phyloP scores from a whole-genome alignment of 1,140 invertebrate genomes.

The Diuraphis noxia region DNA sequence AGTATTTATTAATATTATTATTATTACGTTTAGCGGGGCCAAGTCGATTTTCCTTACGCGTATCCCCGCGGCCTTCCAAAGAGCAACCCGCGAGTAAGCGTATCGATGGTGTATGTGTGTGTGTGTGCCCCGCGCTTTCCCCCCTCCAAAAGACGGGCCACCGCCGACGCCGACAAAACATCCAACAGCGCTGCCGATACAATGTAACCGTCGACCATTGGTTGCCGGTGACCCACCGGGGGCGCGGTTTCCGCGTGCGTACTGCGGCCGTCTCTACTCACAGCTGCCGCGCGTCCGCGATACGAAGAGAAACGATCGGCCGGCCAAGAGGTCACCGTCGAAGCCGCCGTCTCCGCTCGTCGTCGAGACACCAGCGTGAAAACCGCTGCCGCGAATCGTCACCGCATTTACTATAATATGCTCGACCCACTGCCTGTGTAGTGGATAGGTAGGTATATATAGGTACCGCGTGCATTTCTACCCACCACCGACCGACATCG shows the following conservation, averaged over 20 bases:
- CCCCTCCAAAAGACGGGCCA: background rate
- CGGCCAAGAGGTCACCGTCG: constrained; percentile 18
- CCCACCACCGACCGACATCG: no score
- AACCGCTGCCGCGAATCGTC: background rate
- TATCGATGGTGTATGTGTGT: no score
- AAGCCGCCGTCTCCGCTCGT: background rate
- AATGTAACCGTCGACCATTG: constrained; percentile 48
- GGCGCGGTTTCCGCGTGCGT: constrained; percentile 1
- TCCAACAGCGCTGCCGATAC: constrained; percentile 23
- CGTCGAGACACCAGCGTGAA: background rate
- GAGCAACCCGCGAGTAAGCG: no score
- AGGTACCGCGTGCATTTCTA: no score
- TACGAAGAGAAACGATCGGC: constrained; percentile 23
- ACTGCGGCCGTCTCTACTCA: background rate
- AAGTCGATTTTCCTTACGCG: background rate
- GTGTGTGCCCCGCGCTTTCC: background rate
- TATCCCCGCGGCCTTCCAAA: no score
- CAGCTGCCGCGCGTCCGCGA: background rate
- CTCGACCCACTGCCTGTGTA: background rate
- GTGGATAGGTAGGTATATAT: no score
- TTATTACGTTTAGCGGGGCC: background rate
- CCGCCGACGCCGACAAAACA: background rate
- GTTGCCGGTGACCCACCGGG: background rate
- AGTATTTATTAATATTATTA: background rate
- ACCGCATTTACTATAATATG: background rate